phyloP scores from a whole-genome alignment of 2,888 invertebrate genomes.

The Phorcus lineatus region DNA sequence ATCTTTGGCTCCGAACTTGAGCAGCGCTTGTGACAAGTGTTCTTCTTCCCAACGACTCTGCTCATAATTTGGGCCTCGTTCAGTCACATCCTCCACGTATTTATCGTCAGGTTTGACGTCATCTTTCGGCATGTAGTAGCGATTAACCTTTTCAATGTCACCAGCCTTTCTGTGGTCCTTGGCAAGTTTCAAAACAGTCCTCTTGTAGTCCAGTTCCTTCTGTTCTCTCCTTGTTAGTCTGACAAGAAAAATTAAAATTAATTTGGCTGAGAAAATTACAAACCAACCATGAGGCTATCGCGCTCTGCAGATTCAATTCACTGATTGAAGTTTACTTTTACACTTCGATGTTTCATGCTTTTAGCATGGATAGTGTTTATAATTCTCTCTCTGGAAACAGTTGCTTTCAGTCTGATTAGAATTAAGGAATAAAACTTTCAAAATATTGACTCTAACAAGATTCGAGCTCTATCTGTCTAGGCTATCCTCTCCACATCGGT shows the following conservation, averaged over 20 bases:
- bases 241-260: conserved; percentile 33
- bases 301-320: too few species aligned
- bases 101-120: conserved; percentile 72
- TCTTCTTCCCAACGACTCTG: conserved; percentile 97
- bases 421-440: too few species aligned
- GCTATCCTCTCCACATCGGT: too few species aligned
- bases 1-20: conserved; percentile 95
- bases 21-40: conserved; percentile 93
- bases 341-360: too few species aligned
- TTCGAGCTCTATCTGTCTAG: too few species aligned
- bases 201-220: conserved; percentile 90
- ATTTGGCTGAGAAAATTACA: too few species aligned
- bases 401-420: too few species aligned
- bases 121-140: conserved; percentile 95
- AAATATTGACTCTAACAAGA: too few species aligned
- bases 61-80: conserved; percentile 80
- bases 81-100: conserved; percentile 83
- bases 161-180: conserved; percentile 96
- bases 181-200: conserved; percentile 90
- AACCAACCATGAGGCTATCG: too few species aligned
- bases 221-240: conserved; percentile 91
- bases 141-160: conserved; percentile 92
- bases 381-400: too few species aligned
- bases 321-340: too few species aligned
- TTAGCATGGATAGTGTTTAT: too few species aligned